Base-by-base conservation (phyloP, 2,113 vertebrate species). In the Sinocyclocheilus anophthalmus region DNA sequence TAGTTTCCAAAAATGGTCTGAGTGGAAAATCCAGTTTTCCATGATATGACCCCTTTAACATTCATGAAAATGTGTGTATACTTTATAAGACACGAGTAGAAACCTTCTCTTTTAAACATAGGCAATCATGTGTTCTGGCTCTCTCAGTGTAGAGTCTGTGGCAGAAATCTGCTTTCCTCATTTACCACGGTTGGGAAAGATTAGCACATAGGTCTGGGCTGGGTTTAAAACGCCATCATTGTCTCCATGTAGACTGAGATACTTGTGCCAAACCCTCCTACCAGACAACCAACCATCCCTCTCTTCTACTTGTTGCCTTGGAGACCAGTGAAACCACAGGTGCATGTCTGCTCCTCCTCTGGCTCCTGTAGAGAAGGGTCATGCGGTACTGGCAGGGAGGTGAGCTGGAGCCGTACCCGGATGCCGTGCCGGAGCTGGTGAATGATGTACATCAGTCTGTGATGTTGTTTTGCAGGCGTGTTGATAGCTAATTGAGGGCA, bases 281-380 rank as follows among this genome's bases (percentile, higher is more conserved):
- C 53, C 80, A 84, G 39, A 63, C 77, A 61, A 20, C 53, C 50
- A 22, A 7, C 53, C 20, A 50, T 73, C 55, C 18, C 75, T 61
- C 50, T 50, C 24, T 81, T 61, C 48, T 84, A 88, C 87, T 85
- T 82, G 90, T 92, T 91, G 88, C 90, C 90, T 90, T 69, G 91
- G 88, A 90, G 88, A 94, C 89, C 88, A 83, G 88, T 79, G 63
- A 79, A 90, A 91, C 90, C 86, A 67, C 89, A 89, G 84, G 69
- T 59, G 72, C 37, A 65, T 57, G 79, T 48, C 48, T 42, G 11
- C 63, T 18, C 53, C 22, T 18, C 39, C 45, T 9, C 82, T 72
- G 10, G 26, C 37, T 61, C 79, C 79, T 50, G 61, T 24, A 80
- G 57, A 8, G 78, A 80, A 22, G 37, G 57, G 33, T 75, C 22